phyloP scores from a whole-genome alignment of 2,797 vertebrate species.

The Falco naumanni region DNA sequence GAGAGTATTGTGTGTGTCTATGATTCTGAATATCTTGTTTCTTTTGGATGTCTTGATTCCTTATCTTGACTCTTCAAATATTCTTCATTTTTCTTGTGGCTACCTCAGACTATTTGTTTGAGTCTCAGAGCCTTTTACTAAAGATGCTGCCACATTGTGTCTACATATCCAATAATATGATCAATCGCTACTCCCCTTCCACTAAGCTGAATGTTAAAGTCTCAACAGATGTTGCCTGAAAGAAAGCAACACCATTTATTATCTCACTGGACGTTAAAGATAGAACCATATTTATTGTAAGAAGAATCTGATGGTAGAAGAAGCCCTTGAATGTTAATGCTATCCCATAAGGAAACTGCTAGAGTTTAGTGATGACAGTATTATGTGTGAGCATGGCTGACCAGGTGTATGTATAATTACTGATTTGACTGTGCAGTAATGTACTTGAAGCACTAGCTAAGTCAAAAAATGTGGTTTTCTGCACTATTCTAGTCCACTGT shows the following conservation, averaged over 20 bases:
- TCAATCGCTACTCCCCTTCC: not conserved
- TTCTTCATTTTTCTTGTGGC: constrained; percentile 22
- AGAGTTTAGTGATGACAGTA: not conserved
- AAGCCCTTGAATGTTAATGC: not conserved
- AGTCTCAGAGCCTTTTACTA: not conserved
- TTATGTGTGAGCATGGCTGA: not conserved
- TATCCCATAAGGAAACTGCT: not conserved
- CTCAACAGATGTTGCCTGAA: not conserved
- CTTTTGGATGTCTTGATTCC: not conserved
- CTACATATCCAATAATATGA: not conserved
- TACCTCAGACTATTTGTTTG: not conserved
- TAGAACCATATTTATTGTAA: not conserved
- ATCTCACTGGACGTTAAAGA: not conserved
- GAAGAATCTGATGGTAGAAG: not conserved
- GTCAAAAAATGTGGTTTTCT: accelerated
- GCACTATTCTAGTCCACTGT: not conserved
- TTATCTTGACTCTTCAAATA: constrained; percentile 28
- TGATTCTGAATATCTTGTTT: not conserved
- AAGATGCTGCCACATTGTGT: not conserved
- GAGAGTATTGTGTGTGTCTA: not conserved
- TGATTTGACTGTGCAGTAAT: not conserved
- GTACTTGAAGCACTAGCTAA: not conserved
- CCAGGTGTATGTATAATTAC: not conserved
- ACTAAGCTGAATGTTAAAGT: not conserved
- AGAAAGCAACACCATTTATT: not conserved